These are phyloP conservation scores for Alosa alosa DNA, from an alignment of 2,113 vertebrate species.

Conservation along the genomic window DNA sequence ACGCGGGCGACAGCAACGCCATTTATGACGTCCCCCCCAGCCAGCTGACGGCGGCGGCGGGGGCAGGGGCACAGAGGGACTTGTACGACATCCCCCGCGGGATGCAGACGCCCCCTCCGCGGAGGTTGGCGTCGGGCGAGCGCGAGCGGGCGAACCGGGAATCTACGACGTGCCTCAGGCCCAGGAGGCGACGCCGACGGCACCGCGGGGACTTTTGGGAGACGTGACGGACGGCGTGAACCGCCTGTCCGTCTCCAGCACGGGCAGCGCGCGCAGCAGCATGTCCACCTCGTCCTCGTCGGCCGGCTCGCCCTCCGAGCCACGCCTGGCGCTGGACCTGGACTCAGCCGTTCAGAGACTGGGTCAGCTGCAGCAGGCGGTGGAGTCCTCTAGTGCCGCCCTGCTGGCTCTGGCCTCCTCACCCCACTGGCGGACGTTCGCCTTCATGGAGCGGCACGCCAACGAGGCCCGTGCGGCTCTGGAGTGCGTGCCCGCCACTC, in stretches of 20 bases:
- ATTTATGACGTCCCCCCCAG: slow-evolving; percentile 78
- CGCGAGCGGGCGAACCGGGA: slow-evolving; percentile 60
- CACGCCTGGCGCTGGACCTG: slow-evolving; percentile 75
- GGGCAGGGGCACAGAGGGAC: slow-evolving; percentile 67
- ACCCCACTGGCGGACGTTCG: slow-evolving; percentile 82
- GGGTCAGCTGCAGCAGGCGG: slow-evolving; percentile 75
- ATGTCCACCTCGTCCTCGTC: slow-evolving; percentile 97
- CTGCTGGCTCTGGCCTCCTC: slow-evolving; percentile 74
- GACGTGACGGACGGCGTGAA: slow-evolving; percentile 89
- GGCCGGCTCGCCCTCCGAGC: slow-evolving; percentile 70
- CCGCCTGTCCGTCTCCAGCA: slow-evolving; percentile 91
- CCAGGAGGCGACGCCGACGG: slow-evolving; percentile 50
- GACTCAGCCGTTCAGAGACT: slow-evolving; percentile 85
- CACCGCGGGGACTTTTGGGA: slow-evolving; percentile 51
- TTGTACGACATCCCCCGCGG: slow-evolving; percentile 88
- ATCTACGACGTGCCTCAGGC: slow-evolving; percentile 82
- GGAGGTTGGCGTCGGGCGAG: slow-evolving; percentile 60
- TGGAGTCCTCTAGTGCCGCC: slow-evolving; percentile 73
- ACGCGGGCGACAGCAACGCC: slow-evolving; percentile 56
- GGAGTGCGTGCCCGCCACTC: slow-evolving; percentile 76
- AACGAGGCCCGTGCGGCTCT: slow-evolving; percentile 79
- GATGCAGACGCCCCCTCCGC: slow-evolving; percentile 66
- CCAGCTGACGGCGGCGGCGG: slow-evolving; percentile 44
- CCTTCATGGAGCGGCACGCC: slow-evolving; percentile 82
- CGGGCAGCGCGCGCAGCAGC: slow-evolving; percentile 89